Conservation (phyloP, 2,888 invertebrate genomes). For the Athalia rosae region DNA sequence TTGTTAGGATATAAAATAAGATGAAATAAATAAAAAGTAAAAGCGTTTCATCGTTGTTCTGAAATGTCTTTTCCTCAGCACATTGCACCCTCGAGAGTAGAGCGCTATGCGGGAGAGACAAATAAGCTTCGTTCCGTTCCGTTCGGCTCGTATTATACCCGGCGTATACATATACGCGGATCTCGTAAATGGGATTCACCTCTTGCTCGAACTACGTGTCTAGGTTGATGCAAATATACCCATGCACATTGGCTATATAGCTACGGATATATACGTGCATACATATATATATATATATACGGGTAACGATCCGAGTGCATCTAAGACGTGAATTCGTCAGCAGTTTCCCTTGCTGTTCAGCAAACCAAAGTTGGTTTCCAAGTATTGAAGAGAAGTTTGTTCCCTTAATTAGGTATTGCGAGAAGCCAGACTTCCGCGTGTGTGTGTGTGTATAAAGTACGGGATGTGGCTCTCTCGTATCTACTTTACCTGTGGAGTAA, state of each 20-base stretch:
- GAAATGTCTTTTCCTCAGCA: too few species aligned
- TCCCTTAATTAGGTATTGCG: conserved; percentile 34
- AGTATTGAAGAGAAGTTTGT: conserved; percentile 32
- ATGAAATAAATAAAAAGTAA: too few species aligned
- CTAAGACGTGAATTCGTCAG: conserved; percentile 33
- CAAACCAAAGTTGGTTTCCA: conserved; percentile 23
- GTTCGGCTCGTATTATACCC: too few species aligned
- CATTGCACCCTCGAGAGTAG: too few species aligned
- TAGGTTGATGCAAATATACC: too few species aligned
- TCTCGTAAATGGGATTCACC: too few species aligned
- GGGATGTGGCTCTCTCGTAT: not conserved
- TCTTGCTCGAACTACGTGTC: too few species aligned
- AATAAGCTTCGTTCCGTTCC: too few species aligned
- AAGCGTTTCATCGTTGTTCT: too few species aligned
- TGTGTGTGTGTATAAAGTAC: not conserved
- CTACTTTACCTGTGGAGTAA: not conserved
- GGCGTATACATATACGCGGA: too few species aligned
- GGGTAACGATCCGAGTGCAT: conserved; percentile 32
- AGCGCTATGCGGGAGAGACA: too few species aligned
- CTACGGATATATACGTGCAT: not conserved
- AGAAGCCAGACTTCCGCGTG: conserved; percentile 11
- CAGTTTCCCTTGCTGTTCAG: conserved; percentile 27
- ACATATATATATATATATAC: not conserved
- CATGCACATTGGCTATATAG: not conserved
- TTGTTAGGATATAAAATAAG: too few species aligned